Evolutionary conservation across 2,797 vertebrate species (phyloP).

Genomic region (Gila robusta): DNA sequence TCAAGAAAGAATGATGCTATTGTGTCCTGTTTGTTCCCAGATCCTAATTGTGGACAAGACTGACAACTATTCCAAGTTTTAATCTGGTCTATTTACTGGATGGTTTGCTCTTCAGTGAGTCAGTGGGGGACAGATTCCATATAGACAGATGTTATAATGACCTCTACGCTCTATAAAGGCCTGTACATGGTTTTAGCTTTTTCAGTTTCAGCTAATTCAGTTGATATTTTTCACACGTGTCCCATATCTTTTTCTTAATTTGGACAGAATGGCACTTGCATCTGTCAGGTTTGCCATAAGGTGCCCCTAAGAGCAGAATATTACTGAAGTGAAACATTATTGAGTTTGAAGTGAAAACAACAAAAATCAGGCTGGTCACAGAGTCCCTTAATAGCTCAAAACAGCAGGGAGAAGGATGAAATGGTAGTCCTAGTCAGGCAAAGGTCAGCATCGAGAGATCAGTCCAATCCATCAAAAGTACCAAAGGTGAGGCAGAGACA

Average conservation of each 20-base stretch:
- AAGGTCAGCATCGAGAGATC: background rate
- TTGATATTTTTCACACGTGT: background rate
- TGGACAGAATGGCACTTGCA: background rate
- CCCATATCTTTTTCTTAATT: background rate
- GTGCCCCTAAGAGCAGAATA: background rate
- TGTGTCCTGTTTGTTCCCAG: constrained; percentile 78
- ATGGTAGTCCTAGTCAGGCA: background rate
- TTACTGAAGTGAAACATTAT: background rate
- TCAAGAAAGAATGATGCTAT: constrained; percentile 75
- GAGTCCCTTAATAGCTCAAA: background rate
- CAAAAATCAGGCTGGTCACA: no score
- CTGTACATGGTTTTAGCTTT: constrained; percentile 54
- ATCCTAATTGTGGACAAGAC: constrained; percentile 74
- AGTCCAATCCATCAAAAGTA: background rate
- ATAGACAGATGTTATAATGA: constrained; percentile 57
- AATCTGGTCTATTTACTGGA: constrained; percentile 61
- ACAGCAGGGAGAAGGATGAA: background rate
- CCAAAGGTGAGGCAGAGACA: background rate
- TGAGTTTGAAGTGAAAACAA: background rate
- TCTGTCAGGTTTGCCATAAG: background rate
- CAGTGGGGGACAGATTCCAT: constrained; percentile 58
- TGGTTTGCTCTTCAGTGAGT: constrained; percentile 56
- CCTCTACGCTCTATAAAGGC: constrained; percentile 53
- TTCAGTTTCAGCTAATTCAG: constrained; percentile 42
- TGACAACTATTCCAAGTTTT: constrained; percentile 72